These are phyloP conservation scores for Mystacides longicornis DNA, from an alignment of 2,888 invertebrate genomes.

Conservation along the genomic window DNA sequence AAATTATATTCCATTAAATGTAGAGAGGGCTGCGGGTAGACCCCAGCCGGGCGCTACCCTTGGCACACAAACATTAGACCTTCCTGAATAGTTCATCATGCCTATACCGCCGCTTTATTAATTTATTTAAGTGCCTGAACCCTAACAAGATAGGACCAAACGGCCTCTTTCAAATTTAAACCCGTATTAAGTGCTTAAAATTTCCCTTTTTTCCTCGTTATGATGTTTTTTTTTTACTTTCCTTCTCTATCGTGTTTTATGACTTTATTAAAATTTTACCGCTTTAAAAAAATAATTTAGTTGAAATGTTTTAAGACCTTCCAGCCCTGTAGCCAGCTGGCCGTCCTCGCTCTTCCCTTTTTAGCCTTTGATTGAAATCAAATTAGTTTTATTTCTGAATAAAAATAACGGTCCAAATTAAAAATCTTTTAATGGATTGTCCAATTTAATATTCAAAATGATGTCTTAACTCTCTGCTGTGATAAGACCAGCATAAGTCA, in stretches of 20 bases:
- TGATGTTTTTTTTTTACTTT: too few relatives aligned
- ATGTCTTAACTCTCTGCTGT: too few relatives aligned
- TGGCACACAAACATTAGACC: constrained; percentile 8
- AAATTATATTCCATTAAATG: constrained; percentile 16
- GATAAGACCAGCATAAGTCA: too few relatives aligned
- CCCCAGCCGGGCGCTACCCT: constrained; percentile 14
- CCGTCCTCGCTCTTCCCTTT: too few relatives aligned
- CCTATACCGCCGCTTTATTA: constrained; percentile 5
- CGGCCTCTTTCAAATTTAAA: neutral
- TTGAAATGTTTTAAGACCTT: neutral
- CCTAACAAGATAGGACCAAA: constrained; percentile 1
- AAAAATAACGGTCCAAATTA: too few relatives aligned
- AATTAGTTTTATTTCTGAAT: too few relatives aligned
- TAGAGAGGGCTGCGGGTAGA: too few relatives aligned
- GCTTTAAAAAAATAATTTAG: neutral
- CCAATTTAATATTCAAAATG: too few relatives aligned
- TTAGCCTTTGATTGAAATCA: too few relatives aligned
- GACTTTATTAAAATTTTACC: neutral
- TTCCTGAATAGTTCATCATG: constrained; percentile 15
- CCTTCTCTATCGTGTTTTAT: neutral
- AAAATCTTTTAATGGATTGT: too few relatives aligned
- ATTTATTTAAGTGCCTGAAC: neutral
- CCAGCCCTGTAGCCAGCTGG: too few relatives aligned
- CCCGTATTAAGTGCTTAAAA: neutral
- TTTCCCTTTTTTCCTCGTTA: constrained; percentile 1